Base-by-base conservation (phyloP, 2,113 vertebrate species). In the Bagarius yarrelli region DNA sequence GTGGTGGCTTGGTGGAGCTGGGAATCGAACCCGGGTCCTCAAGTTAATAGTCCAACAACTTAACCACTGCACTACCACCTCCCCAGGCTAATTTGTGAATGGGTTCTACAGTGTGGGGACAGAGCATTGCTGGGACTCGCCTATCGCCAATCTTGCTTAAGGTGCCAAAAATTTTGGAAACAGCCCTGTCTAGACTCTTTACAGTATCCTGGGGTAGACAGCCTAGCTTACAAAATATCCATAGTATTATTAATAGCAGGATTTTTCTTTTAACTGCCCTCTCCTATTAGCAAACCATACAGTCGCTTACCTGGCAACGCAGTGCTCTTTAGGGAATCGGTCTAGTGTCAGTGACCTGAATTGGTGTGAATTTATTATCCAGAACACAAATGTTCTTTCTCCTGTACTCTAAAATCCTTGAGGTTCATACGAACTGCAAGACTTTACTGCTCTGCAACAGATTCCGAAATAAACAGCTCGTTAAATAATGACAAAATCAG, bases 281-380 rank as follows among this genome's bases (percentile, higher is more conserved):
- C 44, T 44, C 16, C 32, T 52, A 57, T 69, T 55, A 69, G 23
- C 69, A 52, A 40, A 79, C 14, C 30, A 36, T n/a, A 11, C 63
- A 56, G 32, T 30, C 52, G 47, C 53, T 19, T 56, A 56, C 34
- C 63, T 13, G 32, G 63, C n/a, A 70, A 55, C 21, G 64, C 63
- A 55, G 53, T 56, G 52, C 34, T 40, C 36, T 4, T 40, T 40
- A 40, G 36, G n/a, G n/a, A n/a, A n/a, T n/a, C n/a, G n/a, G 5
- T 53, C 11, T 53, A 18, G 13, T 12, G 16, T 67, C 76, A 70
- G 66, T 59, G 66, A n/a, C 16, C n/a, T 67, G 63, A 56, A 44
- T 69, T 30, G 16, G 23, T 44, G 64, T 59, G 16, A 47, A 47
- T 80, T 59, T 67, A 71, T 59, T 57, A 60, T 57, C 55, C 78